Evolutionary conservation across 2,888 invertebrate species (phyloP).

Genomic region (Suillia variegata): DNA sequence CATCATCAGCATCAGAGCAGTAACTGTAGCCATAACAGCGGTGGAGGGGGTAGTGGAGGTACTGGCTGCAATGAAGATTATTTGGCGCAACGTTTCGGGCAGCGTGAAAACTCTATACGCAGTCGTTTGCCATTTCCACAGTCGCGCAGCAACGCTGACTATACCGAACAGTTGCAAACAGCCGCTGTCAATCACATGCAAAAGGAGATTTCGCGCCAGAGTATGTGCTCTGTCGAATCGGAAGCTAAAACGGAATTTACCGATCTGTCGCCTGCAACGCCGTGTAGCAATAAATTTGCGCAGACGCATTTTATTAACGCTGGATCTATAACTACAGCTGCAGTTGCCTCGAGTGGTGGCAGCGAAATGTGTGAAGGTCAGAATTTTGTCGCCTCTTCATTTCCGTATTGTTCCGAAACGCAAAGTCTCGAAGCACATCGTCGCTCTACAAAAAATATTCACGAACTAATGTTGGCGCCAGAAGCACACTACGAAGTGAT

Average conservation of each 20-base stretch:
- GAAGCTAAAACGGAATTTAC: constrained; percentile 62
- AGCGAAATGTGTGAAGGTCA: neutral
- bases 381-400: constrained; percentile 58
- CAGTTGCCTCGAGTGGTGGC: neutral
- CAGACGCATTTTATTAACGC: constrained; percentile 45
- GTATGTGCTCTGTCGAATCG: constrained; percentile 60
- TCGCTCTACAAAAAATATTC: constrained; percentile 58
- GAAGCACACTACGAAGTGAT: constrained; percentile 69
- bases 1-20: constrained; percentile 33
- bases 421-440: constrained; percentile 61
- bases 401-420: constrained; percentile 59
- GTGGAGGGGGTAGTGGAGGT: no score
- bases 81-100: constrained; percentile 65
- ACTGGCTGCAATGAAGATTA: constrained; percentile 65
- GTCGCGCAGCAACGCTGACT: constrained; percentile 58
- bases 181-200: constrained; percentile 46
- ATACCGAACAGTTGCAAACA: constrained; percentile 47
- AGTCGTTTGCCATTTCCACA: constrained; percentile 66
- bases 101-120: constrained; percentile 66
- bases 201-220: constrained; percentile 58
- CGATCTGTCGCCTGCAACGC: constrained; percentile 60
- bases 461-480: constrained; percentile 59
- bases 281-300: constrained; percentile 45
- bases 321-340: neutral
- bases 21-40: constrained; percentile 44